Percentiles rank a stretch among this genome's conserved stretches.
Evolutionary conservation across 2,797 vertebrate genomes (phyloP).

Genomic region (Bufotes viridis): DNA sequence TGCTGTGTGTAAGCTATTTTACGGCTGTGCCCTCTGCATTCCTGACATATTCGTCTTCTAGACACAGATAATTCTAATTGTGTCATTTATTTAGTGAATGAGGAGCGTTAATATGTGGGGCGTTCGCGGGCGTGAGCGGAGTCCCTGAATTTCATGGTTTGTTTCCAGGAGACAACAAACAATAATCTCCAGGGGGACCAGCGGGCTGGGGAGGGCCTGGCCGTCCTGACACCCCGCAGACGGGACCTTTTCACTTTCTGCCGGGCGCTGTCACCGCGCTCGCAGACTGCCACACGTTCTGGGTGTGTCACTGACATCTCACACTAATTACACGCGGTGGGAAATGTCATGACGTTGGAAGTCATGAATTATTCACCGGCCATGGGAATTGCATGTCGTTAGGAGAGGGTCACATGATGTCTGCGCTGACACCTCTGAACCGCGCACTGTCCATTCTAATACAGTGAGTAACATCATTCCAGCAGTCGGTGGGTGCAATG

Average conservation of each 20-base stretch:
- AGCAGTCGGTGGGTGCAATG: neutral
- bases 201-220: neutral
- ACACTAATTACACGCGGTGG: constrained; percentile 28
- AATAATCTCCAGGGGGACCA: too few species aligned
- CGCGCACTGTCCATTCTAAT: neutral
- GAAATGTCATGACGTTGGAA: constrained; percentile 12
- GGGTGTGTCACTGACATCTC: constrained; percentile 50
- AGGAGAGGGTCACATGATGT: neutral
- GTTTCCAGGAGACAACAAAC: neutral
- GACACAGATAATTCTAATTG: neutral
- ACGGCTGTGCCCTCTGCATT: neutral
- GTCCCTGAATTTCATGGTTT: constrained; percentile 10
- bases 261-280: neutral
- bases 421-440: neutral
- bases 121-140: neutral
- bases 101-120: constrained; percentile 31
- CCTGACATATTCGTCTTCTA: neutral
- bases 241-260: neutral
- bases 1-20: neutral
- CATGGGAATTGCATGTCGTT: constrained; percentile 21
- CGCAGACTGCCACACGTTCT: neutral
- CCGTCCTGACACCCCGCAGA: neutral
- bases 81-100: neutral
- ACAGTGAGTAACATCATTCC: neutral
- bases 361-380: constrained; percentile 28